A percentile compares a stretch with the other conserved stretches of the same genome.
Evolutionary conservation across 2,797 vertebrate species (phyloP).

Genomic region (Leptoclinus maculatus): DNA sequence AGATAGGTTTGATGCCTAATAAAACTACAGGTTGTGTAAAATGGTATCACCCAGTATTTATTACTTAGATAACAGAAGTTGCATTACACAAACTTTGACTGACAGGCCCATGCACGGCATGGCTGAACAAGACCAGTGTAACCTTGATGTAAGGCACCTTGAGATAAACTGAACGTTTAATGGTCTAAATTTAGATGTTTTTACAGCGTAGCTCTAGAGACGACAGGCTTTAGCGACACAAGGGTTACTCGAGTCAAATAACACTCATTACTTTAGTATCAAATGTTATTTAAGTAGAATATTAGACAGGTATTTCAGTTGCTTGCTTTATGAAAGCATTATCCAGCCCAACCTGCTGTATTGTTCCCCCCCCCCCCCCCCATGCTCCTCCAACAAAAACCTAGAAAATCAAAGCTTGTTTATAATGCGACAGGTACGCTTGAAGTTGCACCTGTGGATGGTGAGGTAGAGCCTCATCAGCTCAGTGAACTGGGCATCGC

Average conservation of each 20-base stretch:
- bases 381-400: neutral
- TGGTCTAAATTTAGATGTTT: neutral
- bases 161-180: neutral
- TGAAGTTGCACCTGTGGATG: slow-evolving; percentile 91
- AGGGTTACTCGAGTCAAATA: neutral
- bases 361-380: neutral
- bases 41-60: neutral
- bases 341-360: neutral
- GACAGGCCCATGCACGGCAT: neutral
- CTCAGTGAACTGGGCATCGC: slow-evolving; percentile 92
- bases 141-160: neutral
- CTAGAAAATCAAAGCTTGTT: neutral
- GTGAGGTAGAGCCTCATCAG: slow-evolving; percentile 99
- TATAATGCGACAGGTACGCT: neutral
- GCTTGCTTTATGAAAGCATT: neutral
- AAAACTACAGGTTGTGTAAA: slow-evolving; percentile 1
- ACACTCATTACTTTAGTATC: neutral
- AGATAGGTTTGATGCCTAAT: neutral
- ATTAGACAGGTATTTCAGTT: neutral
- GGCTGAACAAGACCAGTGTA: neutral
- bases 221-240: neutral
- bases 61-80: neutral
- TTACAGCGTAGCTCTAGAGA: neutral
- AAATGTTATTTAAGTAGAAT: neutral
- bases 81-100: neutral